Conservation (phyloP, 1,140 invertebrate genomes). For the Anastrepha obliqua region DNA sequence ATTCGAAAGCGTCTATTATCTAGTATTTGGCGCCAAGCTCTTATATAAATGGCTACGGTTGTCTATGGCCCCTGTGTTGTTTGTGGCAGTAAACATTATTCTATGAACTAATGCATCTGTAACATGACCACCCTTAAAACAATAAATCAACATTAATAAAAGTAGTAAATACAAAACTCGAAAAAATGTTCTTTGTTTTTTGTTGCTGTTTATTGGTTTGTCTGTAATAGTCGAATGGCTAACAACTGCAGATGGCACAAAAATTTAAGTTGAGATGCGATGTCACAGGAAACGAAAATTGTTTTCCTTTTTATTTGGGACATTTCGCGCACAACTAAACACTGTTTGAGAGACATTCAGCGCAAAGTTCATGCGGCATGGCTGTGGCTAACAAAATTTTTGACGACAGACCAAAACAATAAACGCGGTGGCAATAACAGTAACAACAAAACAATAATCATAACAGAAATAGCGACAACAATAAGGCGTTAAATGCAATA, state of each 20-base stretch:
- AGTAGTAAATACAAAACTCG: not conserved
- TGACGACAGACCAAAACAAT: not conserved
- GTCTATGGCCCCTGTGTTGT: no score
- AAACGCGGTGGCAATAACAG: slow-evolving; percentile 19
- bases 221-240: no score
- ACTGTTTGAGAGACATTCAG: not conserved
- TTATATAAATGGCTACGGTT: no score
- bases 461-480: slow-evolving; percentile 44
- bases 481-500: slow-evolving; percentile 51
- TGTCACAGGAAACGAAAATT: not conserved
- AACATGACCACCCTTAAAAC: no score
- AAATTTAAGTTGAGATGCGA: not conserved
- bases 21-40: no score
- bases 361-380: not conserved
- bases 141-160: not conserved
- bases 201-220: no score
- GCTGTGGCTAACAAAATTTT: not conserved
- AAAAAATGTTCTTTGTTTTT: no score
- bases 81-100: no score
- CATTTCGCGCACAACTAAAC: slow-evolving; percentile 40
- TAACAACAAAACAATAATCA: slow-evolving; percentile 47
- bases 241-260: no score
- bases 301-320: slow-evolving; percentile 10
- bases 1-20: no score
- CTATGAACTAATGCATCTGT: no score